A percentile compares a stretch with the other conserved stretches of the same genome.
Conservation (phyloP, 2,888 invertebrate species). For the Abscondita cerata region DNA sequence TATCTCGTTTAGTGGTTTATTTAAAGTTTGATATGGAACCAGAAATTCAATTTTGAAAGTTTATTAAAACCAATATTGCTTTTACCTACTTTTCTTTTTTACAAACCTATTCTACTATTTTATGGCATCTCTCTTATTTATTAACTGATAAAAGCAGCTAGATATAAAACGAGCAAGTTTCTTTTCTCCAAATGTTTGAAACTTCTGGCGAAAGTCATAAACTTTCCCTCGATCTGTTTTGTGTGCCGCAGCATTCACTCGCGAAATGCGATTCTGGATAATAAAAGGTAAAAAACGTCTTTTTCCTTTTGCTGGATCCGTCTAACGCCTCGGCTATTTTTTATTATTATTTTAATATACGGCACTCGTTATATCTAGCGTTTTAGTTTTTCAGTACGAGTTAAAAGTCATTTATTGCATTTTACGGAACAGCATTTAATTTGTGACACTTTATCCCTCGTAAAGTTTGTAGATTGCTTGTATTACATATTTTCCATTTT, state of each 20-base stretch:
- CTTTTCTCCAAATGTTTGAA: constrained; percentile 29
- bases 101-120: constrained; percentile 9
- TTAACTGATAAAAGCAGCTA: constrained; percentile 19
- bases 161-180: constrained; percentile 23
- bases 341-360: constrained; percentile 35
- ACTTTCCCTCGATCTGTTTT: constrained; percentile 35
- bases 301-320: constrained; percentile 31
- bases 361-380: constrained; percentile 10
- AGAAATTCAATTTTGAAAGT: not conserved
- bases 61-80: constrained; percentile 2
- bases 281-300: constrained; percentile 33
- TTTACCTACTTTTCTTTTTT: constrained; percentile 11
- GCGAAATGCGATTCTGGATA: constrained; percentile 36
- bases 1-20: not conserved
- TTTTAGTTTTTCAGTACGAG: constrained; percentile 20
- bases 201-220: constrained; percentile 35
- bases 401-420: constrained; percentile 5
- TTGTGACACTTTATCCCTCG: constrained; percentile 14
- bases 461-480: constrained; percentile 9
- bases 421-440: constrained; percentile 9
- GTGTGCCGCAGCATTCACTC: constrained; percentile 36
- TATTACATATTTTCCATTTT: not conserved
- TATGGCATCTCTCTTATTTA: constrained; percentile 19
- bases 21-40: not conserved
- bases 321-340: constrained; percentile 30